phyloP scores from a whole-genome alignment of 2,888 invertebrate genomes.

The Sarcophaga caerulescens region DNA sequence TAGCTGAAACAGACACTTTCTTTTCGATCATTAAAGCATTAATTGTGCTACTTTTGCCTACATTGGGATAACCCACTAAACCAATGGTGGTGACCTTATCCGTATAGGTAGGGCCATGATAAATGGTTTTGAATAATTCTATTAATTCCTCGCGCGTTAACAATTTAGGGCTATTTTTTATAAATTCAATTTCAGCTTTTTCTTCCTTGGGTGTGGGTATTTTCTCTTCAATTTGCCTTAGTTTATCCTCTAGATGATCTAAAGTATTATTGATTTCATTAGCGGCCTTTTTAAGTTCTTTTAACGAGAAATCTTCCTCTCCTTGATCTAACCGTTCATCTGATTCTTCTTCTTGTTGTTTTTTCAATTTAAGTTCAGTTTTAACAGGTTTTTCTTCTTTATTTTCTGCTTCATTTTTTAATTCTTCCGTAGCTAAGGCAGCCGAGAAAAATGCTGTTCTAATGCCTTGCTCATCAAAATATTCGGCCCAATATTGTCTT shows the following conservation, averaged over 20 bases:
- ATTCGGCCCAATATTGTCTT: conserved; percentile 91
- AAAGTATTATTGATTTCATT: conserved; percentile 83
- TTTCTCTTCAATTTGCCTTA: conserved; percentile 83
- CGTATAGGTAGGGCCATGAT: conserved; percentile 81
- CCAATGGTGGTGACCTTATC: conserved; percentile 89
- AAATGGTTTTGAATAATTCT: conserved; percentile 85
- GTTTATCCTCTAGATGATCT: conserved; percentile 82
- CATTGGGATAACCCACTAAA: conserved; percentile 99
- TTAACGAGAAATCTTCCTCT: conserved; percentile 69
- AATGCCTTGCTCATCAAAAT: conserved; percentile 88
- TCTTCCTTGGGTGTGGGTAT: conserved; percentile 75
- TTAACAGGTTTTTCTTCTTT: conserved; percentile 50
- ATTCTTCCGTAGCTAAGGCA: conserved; percentile 83
- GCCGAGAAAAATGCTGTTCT: conserved; percentile 96
- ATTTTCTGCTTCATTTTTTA: conserved; percentile 71
- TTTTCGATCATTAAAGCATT: conserved; percentile 94
- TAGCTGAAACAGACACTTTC: conserved; percentile 96
- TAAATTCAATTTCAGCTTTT: conserved; percentile 68
- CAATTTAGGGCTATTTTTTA: conserved; percentile 76
- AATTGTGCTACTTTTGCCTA: conserved; percentile 99
- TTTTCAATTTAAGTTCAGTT: conserved; percentile 58
- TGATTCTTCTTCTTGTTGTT: conserved; percentile 39
- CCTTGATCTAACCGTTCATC: conserved; percentile 34
- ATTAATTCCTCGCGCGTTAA: conserved; percentile 87
- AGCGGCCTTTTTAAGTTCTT: conserved; percentile 82